These are phyloP conservation scores for Nebria ingens DNA, from an alignment of 1,140 invertebrate species.

Conservation along the genomic window DNA sequence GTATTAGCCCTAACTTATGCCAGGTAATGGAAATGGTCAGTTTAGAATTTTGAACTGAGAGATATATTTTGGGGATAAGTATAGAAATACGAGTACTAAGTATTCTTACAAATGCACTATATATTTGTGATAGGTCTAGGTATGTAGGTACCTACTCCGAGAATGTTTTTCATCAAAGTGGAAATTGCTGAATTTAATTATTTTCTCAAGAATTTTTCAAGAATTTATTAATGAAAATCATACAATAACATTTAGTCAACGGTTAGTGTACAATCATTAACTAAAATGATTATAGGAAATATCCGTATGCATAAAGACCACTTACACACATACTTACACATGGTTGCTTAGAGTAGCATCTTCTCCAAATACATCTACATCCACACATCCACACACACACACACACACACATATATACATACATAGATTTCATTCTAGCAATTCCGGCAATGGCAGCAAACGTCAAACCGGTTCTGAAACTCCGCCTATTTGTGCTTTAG, in stretches of 20 bases:
- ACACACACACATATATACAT: background rate
- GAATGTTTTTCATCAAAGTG: too few relatives aligned
- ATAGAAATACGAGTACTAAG: too few relatives aligned
- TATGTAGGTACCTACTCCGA: too few relatives aligned
- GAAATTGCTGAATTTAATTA: background rate
- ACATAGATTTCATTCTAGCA: background rate
- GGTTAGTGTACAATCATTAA: background rate
- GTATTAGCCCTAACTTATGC: too few relatives aligned
- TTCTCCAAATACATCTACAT: background rate
- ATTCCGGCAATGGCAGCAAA: conserved; percentile 14
- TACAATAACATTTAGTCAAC: background rate
- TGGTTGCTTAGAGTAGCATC: conserved; percentile 16
- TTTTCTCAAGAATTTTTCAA: too few relatives aligned
- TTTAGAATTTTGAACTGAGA: too few relatives aligned
- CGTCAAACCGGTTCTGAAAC: conserved; percentile 6
- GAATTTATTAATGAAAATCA: background rate
- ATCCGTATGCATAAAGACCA: background rate
- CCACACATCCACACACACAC: background rate
- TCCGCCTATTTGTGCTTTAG: conserved; percentile 18
- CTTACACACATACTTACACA: too few relatives aligned
- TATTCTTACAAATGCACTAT: too few relatives aligned
- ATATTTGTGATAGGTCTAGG: too few relatives aligned
- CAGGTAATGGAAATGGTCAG: background rate
- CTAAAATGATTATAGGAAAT: conserved; percentile 7
- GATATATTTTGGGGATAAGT: too few relatives aligned